phyloP scores from a whole-genome alignment of 2,113 vertebrate genomes.

The Vicugna pacos region DNA sequence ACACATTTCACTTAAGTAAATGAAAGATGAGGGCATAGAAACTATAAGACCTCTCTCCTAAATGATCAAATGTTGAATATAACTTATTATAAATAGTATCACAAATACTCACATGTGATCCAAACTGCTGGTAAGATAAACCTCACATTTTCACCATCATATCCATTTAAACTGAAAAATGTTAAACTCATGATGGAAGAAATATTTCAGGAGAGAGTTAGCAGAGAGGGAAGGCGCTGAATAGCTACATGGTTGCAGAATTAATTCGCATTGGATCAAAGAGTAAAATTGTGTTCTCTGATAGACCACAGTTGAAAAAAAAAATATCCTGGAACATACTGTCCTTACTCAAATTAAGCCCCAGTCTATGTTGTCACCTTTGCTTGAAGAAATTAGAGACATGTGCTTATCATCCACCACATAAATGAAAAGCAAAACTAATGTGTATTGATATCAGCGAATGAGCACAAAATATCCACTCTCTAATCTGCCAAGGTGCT shows the following conservation, averaged over 20 bases:
- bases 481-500: neutral
- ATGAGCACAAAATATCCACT: conserved; percentile 11
- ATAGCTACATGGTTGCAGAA: conserved; percentile 63
- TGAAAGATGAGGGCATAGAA: neutral
- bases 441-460: conserved; percentile 56
- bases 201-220: conserved; percentile 79
- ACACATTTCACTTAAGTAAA: neutral
- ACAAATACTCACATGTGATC: conserved; percentile 62
- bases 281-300: conserved; percentile 26
- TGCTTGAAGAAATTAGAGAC: conserved; percentile 66
- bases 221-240: neutral
- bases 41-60: neutral
- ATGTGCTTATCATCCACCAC: conserved; percentile 25
- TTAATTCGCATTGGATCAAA: conserved; percentile 61
- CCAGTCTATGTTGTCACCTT: neutral
- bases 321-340: neutral
- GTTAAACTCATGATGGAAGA: conserved; percentile 79
- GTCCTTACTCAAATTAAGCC: conserved; percentile 5
- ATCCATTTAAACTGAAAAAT: conserved; percentile 79
- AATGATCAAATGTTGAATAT: conserved; percentile 69
- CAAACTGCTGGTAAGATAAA: conserved; percentile 71
- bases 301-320: conserved; percentile 62
- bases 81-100: conserved; percentile 61
- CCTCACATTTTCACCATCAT: conserved; percentile 75
- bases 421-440: conserved; percentile 50